Base-by-base conservation (phyloP, 1,140 invertebrate genomes). In the Batillaria attramentaria region DNA sequence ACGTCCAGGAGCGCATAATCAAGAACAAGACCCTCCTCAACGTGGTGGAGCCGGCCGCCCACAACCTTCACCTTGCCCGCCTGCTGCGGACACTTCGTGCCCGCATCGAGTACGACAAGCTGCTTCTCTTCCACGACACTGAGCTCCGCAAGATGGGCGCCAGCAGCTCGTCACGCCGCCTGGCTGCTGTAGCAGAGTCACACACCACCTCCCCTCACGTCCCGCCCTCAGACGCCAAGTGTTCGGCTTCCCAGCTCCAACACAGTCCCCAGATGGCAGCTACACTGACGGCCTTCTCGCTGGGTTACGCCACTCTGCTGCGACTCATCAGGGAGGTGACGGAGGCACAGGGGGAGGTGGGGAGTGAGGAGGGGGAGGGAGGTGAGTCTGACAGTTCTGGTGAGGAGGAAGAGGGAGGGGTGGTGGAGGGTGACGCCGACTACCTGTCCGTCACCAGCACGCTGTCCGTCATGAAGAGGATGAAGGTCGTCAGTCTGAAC, bases 21-120 rank as follows among this genome's bases (percentile, higher is more conserved):
- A 96, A 97, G 91, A 98, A 98, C 91, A 97, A 97, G 90, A 95
- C 95, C 0, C 90, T 98, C 35, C 91, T 97, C 65, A 97, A 97
- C 82, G 94, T 96, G 42, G 92, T 97, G 65, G 96, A 98, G 88
- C 93, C 93, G 13, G 92, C 92, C 3, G 84, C 93, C 20, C 91
- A 90, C 43, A 93, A 93, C 82, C 91, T 92, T 77, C 92, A 92
- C 20, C 85, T 94, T 72, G 92, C 93, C 74, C 92, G 93, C 73
- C 88, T 94, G 5, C 89, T 94, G 28, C 91, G 91, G 13, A 94
- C 94, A 79, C 90, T 95, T 31, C 93, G 94, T 79, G 89, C 93
- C 35, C 87, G 94, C 31, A 93, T 95, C 72, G 94, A 95, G 80
- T 93, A 93, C 80, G 94, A 95, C 90, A 95, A 95, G 87, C 93